Conservation (phyloP, 2,888 invertebrate species). For the Asteroscopus sphinx region DNA sequence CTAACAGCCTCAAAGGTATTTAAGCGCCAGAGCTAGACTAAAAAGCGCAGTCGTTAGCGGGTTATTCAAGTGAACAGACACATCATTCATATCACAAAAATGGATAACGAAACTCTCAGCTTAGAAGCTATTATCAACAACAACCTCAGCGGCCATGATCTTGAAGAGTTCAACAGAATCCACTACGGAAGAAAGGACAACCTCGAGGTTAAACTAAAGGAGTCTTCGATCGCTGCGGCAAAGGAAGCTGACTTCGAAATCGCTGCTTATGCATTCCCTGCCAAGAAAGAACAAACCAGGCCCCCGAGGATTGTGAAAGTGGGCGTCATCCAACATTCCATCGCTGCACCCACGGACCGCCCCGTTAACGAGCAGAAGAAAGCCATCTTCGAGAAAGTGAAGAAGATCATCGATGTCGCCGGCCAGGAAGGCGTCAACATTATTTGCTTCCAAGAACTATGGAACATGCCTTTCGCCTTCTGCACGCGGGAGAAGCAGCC, state of each 20-base stretch:
- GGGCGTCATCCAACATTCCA: conserved; percentile 96
- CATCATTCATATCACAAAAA: conserved; percentile 51
- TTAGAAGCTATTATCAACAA: conserved; percentile 82
- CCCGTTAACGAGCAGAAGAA: conserved; percentile 94
- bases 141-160: conserved; percentile 80
- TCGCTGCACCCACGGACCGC: conserved; percentile 94
- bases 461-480: conserved; percentile 99
- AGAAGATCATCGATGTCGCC: conserved; percentile 95
- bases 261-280: conserved; percentile 84
- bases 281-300: conserved; percentile 88
- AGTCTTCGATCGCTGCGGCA: conserved; percentile 88
- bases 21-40: conserved; percentile 66
- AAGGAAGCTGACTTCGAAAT: conserved; percentile 88
- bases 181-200: conserved; percentile 82
- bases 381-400: conserved; percentile 94
- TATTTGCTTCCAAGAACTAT: conserved; percentile 98
- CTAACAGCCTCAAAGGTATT: conserved; percentile 67
- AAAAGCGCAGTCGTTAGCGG: conserved; percentile 64
- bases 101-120: conserved; percentile 85
- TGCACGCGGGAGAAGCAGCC: conserved; percentile 99
- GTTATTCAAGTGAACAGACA: conserved; percentile 53
- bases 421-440: conserved; percentile 96
- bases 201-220: conserved; percentile 79
- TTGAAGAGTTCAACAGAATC: conserved; percentile 85
- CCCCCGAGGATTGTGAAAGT: conserved; percentile 94